Conservation (phyloP, 2,888 invertebrate genomes). For the Metallyticus violacea region DNA sequence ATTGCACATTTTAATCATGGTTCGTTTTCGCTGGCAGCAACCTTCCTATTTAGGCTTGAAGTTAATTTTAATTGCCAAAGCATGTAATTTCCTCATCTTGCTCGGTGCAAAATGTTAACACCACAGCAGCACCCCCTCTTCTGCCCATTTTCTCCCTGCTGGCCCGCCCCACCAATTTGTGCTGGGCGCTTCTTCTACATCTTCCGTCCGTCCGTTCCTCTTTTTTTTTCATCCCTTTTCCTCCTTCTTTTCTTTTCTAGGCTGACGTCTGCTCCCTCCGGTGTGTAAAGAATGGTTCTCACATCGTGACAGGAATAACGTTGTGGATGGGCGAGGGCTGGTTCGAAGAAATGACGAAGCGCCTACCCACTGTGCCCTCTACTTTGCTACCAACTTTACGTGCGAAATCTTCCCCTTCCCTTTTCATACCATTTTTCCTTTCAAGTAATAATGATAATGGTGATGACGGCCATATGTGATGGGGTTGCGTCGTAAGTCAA, state of each 20-base stretch:
- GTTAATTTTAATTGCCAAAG: background rate
- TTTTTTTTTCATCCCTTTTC: constrained; percentile 35
- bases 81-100: too few species aligned
- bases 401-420: background rate
- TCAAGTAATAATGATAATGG: background rate
- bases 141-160: constrained; percentile 40
- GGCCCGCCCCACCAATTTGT: constrained; percentile 42
- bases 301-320: constrained; percentile 48
- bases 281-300: constrained; percentile 50
- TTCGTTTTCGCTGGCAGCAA: too few species aligned
- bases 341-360: background rate
- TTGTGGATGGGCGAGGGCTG: background rate
- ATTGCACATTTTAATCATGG: too few species aligned
- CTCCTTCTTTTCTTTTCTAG: background rate
- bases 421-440: background rate
- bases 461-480: background rate
- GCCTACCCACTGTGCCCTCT: background rate
- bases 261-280: constrained; percentile 42
- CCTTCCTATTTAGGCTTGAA: background rate
- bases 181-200: constrained; percentile 1
- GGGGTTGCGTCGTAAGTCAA: background rate
- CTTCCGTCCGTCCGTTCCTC: constrained; percentile 42
- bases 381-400: constrained; percentile 9
- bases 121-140: background rate
- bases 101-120: background rate